Conservation (phyloP, 2,113 vertebrate genomes). For the Salvelinus fontinalis region DNA sequence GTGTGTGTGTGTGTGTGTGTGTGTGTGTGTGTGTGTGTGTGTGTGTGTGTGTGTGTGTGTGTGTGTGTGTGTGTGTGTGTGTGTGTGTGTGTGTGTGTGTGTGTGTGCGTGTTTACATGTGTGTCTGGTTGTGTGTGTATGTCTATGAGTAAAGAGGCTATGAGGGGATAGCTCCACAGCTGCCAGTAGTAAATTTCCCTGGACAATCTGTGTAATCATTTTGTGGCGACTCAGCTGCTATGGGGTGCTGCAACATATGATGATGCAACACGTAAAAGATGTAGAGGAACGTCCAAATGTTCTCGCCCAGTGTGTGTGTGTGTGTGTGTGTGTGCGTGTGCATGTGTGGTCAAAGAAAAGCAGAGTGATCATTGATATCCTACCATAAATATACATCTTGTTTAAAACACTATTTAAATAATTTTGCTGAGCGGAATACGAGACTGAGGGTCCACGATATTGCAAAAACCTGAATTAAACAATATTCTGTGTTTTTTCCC, state of each 20-base stretch:
- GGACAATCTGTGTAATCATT: constrained; percentile 48
- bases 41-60: neutral
- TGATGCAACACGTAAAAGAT: constrained; percentile 29
- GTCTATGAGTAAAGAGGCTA: neutral
- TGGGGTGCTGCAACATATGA: constrained; percentile 28
- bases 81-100: no score
- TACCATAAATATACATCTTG: neutral
- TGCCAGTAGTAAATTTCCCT: constrained; percentile 41
- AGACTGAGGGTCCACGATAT: constrained; percentile 22
- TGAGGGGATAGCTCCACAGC: constrained; percentile 46
- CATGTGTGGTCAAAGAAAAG: neutral
- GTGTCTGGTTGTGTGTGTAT: neutral
- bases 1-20: neutral
- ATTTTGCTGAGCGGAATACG: constrained; percentile 28
- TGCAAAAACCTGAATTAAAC: constrained; percentile 2
- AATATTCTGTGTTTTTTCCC: neutral
- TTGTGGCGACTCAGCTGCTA: constrained; percentile 57
- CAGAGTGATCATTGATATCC: constrained; percentile 15
- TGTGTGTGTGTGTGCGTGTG: neutral
- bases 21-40: neutral
- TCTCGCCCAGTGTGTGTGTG: neutral
- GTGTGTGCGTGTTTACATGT: no score
- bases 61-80: no score
- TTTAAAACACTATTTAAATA: constrained; percentile 16
- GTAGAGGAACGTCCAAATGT: constrained; percentile 34